Conservation (phyloP, 2,113 vertebrate species). For the Phaetusa simplex region DNA sequence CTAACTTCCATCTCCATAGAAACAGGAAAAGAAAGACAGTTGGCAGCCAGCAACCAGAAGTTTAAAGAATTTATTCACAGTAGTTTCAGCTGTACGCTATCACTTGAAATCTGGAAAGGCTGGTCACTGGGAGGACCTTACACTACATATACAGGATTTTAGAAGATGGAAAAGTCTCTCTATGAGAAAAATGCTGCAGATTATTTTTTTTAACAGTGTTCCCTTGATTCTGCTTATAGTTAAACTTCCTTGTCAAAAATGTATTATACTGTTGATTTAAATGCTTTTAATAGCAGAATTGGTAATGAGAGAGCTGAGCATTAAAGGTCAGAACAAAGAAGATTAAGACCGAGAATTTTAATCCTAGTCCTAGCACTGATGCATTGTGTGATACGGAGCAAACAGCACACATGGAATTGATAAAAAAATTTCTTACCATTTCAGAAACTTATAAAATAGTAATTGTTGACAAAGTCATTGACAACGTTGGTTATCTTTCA, state of each 20-base stretch:
- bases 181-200: not conserved
- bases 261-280: not conserved
- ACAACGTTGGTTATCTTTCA: not conserved
- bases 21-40: constrained; percentile 65
- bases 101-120: not conserved
- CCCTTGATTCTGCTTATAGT: not conserved
- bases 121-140: not conserved
- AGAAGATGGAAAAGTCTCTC: not conserved
- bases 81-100: constrained; percentile 37
- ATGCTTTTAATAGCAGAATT: not conserved
- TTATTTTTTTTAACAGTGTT: not conserved
- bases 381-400: not conserved
- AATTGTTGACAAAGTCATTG: not conserved
- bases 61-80: constrained; percentile 54
- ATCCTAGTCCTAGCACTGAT: not conserved
- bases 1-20: constrained; percentile 64
- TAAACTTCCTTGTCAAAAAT: constrained; percentile 4
- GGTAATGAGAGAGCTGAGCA: not conserved
- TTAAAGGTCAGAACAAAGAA: not conserved
- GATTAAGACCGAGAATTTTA: not conserved
- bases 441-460: not conserved
- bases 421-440: not conserved
- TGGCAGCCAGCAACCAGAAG: constrained; percentile 62
- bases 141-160: not conserved
- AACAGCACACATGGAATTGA: not conserved